Conservation (phyloP, 1,140 invertebrate species). For the Drosophila jambulina region DNA sequence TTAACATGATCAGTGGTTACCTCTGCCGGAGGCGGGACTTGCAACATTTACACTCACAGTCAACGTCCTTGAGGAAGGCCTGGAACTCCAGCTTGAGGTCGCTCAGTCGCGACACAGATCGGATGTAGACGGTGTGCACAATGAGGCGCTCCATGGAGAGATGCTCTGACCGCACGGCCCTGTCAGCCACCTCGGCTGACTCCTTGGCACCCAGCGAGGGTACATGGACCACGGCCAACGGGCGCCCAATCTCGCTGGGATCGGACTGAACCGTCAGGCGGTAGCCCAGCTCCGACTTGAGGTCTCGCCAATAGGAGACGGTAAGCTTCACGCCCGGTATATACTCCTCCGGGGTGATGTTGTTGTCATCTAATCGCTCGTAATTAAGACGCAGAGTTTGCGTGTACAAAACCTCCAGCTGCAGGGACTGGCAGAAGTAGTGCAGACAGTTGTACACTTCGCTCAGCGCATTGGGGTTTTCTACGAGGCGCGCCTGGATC, state of each 20-base stretch:
- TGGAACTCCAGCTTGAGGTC: constrained; percentile 94
- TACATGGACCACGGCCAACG: constrained; percentile 94
- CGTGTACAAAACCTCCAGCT: constrained; percentile 97
- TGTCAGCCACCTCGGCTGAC: constrained; percentile 90
- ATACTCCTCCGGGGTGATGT: constrained; percentile 97
- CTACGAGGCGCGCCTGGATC: constrained; percentile 94
- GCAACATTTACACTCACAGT: constrained; percentile 87
- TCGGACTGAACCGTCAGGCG: constrained; percentile 95
- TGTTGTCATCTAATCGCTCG: constrained; percentile 95
- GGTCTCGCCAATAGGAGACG: constrained; percentile 96
- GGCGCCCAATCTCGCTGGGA: constrained; percentile 91
- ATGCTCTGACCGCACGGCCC: constrained; percentile 93
- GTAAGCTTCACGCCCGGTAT: constrained; percentile 94
- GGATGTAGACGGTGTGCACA: constrained; percentile 98
- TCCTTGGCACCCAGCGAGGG: constrained; percentile 91
- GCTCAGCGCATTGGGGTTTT: constrained; percentile 91
- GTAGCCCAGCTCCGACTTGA: constrained; percentile 94
- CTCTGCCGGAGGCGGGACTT: no score
- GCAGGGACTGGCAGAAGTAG: constrained; percentile 97
- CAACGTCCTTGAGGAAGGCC: constrained; percentile 90
- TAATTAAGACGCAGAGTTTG: constrained; percentile 95
- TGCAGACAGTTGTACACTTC: constrained; percentile 96
- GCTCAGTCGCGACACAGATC: constrained; percentile 92
- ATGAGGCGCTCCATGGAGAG: constrained; percentile 97
- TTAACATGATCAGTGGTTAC: background rate